phyloP scores from a whole-genome alignment of 2,113 vertebrate species.

The Formicarius rufipectus region DNA sequence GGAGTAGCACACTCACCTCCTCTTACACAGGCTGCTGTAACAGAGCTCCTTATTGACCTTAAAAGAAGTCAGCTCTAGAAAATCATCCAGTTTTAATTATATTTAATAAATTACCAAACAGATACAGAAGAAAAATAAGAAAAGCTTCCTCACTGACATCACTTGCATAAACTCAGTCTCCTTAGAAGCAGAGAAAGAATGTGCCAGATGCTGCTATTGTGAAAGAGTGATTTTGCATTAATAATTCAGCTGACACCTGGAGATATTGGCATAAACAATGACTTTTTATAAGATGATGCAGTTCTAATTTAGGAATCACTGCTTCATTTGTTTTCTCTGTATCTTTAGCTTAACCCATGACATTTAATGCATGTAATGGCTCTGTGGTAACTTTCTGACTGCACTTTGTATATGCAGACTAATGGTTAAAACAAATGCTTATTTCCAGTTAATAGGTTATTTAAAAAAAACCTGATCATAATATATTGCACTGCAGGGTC shows the following conservation, averaged over 20 bases:
- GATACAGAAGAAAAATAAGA: conserved; percentile 52
- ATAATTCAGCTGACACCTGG: conserved; percentile 89
- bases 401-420: not conserved
- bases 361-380: conserved; percentile 58
- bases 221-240: conserved; percentile 75
- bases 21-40: not conserved
- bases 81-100: not conserved
- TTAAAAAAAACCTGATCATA: not conserved
- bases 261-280: conserved; percentile 93
- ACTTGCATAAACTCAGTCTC: conserved; percentile 53
- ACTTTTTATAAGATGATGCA: conserved; percentile 89
- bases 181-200: conserved; percentile 59
- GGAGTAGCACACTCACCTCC: not conserved
- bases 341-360: conserved; percentile 71
- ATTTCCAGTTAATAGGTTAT: not conserved
- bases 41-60: not conserved
- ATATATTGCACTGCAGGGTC: not conserved
- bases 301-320: conserved; percentile 87
- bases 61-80: not conserved
- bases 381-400: conserved; percentile 51
- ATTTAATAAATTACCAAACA: not conserved
- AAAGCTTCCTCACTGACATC: conserved; percentile 67
- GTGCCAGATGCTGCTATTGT: conserved; percentile 79
- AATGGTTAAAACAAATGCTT: conserved; percentile 44
- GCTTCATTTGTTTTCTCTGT: conserved; percentile 77